Evolutionary conservation across 2,113 vertebrate genomes (phyloP), one percentile per base, ranked within the genome.

Genomic region (Chrysemys picta): DNA sequence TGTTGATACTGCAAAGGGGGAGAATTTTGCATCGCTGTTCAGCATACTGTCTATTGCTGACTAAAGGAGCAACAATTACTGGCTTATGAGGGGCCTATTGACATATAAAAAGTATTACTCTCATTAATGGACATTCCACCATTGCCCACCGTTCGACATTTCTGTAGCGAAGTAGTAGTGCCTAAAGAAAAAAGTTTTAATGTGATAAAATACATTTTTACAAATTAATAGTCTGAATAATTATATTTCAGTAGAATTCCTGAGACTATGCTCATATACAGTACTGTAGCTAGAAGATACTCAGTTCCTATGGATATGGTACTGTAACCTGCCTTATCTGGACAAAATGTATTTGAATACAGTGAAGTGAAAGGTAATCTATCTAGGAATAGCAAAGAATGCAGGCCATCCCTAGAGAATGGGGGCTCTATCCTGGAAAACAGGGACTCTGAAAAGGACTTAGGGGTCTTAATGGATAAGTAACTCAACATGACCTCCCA

Each of bases 401-500:
- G n/a, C 65, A 69, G 16, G 69, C 69, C 24, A 93, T 56, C 90
- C 89, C 62, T 45, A 3, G 53, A 87, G 82, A 89, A 85, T 52
- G 29, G 82, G 85, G 35, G 72, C 10, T 52, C 22, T 75, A 4
- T 89, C 80, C 85, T 65, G 17, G 52, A 85, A 95, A 96, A 75
- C 9, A 1, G 1, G 35, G 35, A 52, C 8, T 79, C 42, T 82
- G n/a, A 50, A 91, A 89, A 78, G 49, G 85, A 81, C 10, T 89
- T 42, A 72, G 78, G 65, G 72, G 5, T 42, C 11, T 42, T 25
- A 85, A 87, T 57, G 2, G 1, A 87, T 12, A 25, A 22, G n/a
- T 89, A 84, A 47, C 22, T 93, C 82, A 83, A 85, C 93, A 91
- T 56, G 57, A 90, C 35, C 88, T 92, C 38, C 84, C 12, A 27